Evolutionary conservation across 2,797 vertebrate species (phyloP).

Genomic region (Zenarchopterus dispar): DNA sequence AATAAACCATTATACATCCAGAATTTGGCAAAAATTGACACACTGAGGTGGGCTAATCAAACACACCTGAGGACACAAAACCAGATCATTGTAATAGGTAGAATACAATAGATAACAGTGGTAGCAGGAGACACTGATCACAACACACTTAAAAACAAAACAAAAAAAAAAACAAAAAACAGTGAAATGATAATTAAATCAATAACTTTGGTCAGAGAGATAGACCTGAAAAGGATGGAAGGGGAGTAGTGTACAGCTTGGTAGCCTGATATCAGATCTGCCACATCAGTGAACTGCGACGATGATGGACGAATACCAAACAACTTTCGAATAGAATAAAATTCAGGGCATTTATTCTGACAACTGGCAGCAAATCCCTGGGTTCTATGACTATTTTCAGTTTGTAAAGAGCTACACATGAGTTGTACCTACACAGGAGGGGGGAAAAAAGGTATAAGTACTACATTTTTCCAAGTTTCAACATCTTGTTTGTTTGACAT

Average conservation of each 20-base stretch:
- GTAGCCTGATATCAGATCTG: no score
- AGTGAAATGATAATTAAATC: no score
- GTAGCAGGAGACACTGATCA: background rate
- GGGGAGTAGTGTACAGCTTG: no score
- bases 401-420: background rate
- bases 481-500: no score
- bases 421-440: background rate
- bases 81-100: no score
- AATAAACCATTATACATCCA: slow-evolving; percentile 28
- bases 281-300: slow-evolving; percentile 45
- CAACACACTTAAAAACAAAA: no score
- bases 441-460: background rate
- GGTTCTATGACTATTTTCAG: slow-evolving; percentile 10
- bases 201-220: no score
- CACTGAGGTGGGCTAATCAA: no score
- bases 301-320: slow-evolving; percentile 38
- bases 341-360: slow-evolving; percentile 15
- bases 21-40: no score
- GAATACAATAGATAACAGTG: slow-evolving; percentile 5
- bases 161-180: no score
- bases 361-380: slow-evolving; percentile 3
- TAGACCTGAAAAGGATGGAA: no score
- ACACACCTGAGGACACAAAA: no score
- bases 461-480: background rate
- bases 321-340: slow-evolving; percentile 14